Base-by-base conservation (phyloP, 2,888 invertebrate genomes). In the Notodonta dromedarius region DNA sequence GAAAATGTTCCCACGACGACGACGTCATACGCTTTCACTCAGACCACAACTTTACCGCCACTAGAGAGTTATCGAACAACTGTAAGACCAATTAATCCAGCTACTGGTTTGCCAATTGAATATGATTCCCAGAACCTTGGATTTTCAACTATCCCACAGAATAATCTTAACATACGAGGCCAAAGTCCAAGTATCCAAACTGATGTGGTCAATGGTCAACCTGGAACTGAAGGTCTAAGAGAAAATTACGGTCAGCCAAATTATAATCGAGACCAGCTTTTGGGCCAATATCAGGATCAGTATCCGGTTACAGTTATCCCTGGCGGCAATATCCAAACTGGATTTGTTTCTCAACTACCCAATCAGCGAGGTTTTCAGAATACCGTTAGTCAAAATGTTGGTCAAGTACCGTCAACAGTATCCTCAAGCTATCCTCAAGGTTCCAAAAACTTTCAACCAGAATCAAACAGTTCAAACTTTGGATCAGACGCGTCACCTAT, bases 1-100 rank as follows among this genome's bases (percentile, higher is more conserved):
- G 60, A 54, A 14, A 62, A 58, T 7, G 51, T 73, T 7, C 73
- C 73, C 5, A 64, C 73, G 0, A 85, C 84, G 0, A 86, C 85
- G 4, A 83, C 81, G 0, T 81, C 86, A 0, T 84, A 82, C 59
- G 85, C 83, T 0, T 84, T 82, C 56, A 76, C 84, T 4, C 85
- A 84, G 59, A 85, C 84, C 4, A 85, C 86, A 0, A 85, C 82
- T 4, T 83, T 70, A 57, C 78, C 83, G n/a, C 67, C 80, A 8
- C 46, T 59, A 1, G 73, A 79, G 59, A 68, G 60, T 2, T 76
- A 69, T 56, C 75, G 74, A 59, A 70, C 72, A 12, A 65, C 63
- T 6, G 32, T 14, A 0, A 42, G 59, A 0, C 59, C 67, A 0
- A 70, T 66, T 44, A 67, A 74, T 57, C 66, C 68, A 7, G 16